These are phyloP conservation scores for Eristalis intricaria DNA, from an alignment of 2,888 invertebrate genomes.

Conservation along the genomic window DNA sequence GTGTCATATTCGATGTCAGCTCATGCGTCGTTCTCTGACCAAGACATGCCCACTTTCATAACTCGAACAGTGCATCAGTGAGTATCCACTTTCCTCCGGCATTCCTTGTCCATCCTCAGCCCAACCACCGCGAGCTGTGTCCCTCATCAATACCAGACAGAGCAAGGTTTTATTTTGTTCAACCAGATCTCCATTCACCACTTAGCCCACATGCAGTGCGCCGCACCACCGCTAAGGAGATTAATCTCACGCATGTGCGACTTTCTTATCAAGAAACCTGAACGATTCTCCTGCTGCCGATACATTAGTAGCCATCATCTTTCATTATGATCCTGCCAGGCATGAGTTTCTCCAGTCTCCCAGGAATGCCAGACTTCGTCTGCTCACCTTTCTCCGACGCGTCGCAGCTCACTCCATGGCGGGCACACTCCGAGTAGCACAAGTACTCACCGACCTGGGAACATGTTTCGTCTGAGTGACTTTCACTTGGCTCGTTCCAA, in stretches of 20 bases:
- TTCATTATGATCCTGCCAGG: neutral
- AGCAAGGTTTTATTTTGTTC: neutral
- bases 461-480: slow-evolving; percentile 13
- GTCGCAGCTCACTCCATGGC: neutral
- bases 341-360: neutral
- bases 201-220: neutral
- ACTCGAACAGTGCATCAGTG: neutral
- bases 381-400: neutral
- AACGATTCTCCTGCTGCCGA: neutral
- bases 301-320: neutral
- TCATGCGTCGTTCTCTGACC: too few relatives aligned
- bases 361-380: neutral
- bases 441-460: neutral
- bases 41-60: too few relatives aligned
- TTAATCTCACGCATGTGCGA: neutral
- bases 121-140: neutral
- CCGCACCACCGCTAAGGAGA: neutral
- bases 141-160: neutral
- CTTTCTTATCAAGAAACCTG: neutral
- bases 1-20: too few relatives aligned
- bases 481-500: slow-evolving; percentile 24
- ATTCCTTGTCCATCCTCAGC: neutral
- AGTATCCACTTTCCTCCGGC: neutral
- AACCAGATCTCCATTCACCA: neutral
- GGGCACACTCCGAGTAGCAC: neutral